Evolutionary conservation across 2,888 invertebrate genomes (phyloP).

Genomic region (Leptopilina myrica): DNA sequence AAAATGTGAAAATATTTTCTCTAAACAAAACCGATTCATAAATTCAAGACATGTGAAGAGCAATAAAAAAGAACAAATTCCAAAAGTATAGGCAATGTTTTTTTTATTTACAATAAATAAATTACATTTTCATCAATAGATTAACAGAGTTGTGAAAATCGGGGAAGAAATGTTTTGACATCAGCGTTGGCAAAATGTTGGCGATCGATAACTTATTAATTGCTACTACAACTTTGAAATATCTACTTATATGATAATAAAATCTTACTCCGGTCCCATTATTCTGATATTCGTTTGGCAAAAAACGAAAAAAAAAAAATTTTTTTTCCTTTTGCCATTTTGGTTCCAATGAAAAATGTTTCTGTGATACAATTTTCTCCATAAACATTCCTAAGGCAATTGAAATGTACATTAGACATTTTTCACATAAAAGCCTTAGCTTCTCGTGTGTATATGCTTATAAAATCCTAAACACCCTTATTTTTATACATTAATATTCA

Average conservation of each 20-base stretch:
- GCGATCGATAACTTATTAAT: slow-evolving; percentile 41
- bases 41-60: neutral
- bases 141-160: slow-evolving; percentile 58
- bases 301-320: slow-evolving; percentile 11
- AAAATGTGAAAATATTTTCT: no score
- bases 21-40: no score
- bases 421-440: slow-evolving; percentile 21
- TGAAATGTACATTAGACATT: slow-evolving; percentile 16
- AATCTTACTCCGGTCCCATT: slow-evolving; percentile 53
- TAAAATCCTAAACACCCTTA: slow-evolving; percentile 40
- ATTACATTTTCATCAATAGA: slow-evolving; percentile 58
- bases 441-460: slow-evolving; percentile 36
- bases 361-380: slow-evolving; percentile 28
- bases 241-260: slow-evolving; percentile 46
- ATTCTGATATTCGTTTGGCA: slow-evolving; percentile 53
- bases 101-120: slow-evolving; percentile 62
- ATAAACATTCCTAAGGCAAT: slow-evolving; percentile 22
- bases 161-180: slow-evolving; percentile 47
- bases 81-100: slow-evolving; percentile 45
- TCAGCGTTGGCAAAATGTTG: slow-evolving; percentile 49
- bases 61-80: neutral
- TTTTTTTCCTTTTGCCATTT: slow-evolving; percentile 8
- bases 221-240: slow-evolving; percentile 39
- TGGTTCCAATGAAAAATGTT: slow-evolving; percentile 39
- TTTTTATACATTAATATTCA: slow-evolving; percentile 32